phyloP scores from a whole-genome alignment of 2,888 invertebrate species.

The Tortrix viridana region DNA sequence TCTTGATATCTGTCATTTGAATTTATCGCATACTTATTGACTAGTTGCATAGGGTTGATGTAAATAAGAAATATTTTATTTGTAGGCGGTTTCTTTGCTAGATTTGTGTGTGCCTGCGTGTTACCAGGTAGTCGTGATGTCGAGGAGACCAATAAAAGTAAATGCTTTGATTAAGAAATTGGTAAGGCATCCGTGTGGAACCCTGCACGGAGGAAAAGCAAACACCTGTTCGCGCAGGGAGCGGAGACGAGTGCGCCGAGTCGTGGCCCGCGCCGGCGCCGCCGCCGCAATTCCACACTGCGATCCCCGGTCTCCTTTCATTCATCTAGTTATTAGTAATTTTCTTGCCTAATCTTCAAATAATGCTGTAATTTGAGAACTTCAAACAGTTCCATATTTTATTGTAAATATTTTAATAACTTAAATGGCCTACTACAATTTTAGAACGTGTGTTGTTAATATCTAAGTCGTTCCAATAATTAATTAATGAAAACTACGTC shows the following conservation, averaged over 20 bases:
- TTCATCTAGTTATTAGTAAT: conserved; percentile 73
- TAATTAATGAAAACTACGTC: conserved; percentile 48
- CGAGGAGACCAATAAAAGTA: conserved; percentile 44
- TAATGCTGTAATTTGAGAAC: conserved; percentile 69
- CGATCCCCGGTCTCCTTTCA: conserved; percentile 49
- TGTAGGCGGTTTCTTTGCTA: conserved; percentile 71
- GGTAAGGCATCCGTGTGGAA: not conserved
- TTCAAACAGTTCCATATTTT: conserved; percentile 77
- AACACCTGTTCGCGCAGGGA: not conserved
- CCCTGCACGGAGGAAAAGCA: not conserved
- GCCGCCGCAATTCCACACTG: conserved; percentile 34
- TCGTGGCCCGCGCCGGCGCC: not conserved
- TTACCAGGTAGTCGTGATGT: conserved; percentile 53
- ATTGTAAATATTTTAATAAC: conserved; percentile 81
- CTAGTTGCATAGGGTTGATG: conserved; percentile 75
- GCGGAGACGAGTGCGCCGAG: not conserved
- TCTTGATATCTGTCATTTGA: conserved; percentile 68
- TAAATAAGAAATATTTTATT: conserved; percentile 73
- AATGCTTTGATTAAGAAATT: conserved; percentile 7
- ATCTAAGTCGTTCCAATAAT: conserved; percentile 67
- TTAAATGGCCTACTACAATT: conserved; percentile 78
- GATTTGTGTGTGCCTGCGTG: conserved; percentile 75
- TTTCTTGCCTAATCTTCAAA: conserved; percentile 79
- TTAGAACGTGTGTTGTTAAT: conserved; percentile 76
- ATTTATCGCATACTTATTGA: conserved; percentile 70